Evolutionary conservation across 1,140 invertebrate genomes (phyloP), one percentile per base, ranked within the genome.

Genomic region (Magallana gigas): DNA sequence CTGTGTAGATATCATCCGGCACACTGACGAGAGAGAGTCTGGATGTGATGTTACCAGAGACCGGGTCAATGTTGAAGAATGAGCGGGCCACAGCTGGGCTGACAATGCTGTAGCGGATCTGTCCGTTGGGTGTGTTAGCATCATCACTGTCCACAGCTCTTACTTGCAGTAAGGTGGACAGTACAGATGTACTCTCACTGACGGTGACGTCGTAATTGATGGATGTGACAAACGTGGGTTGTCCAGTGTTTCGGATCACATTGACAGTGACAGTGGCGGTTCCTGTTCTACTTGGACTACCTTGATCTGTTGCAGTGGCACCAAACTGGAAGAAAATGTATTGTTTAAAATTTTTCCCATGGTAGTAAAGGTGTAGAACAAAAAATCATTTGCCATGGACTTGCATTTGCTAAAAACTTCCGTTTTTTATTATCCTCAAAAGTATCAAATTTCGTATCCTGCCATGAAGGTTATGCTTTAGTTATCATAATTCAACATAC

Each of bases 21-120:
- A 86, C 89, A 36, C 83, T 90, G 4, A 85, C 87, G 23, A 91
- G 86, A 12, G 86, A 88, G 56, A 88, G 83, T 6, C 90, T 68
- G 83, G 88, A 71, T 12, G 84, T 87, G 57, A 91, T 88, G 59
- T 62, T 71, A 16, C 91, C 90, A 68, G 48, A 57, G 83, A 84
- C 29, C 12, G 83, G 58, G 9, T 84, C 58, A 29, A 84, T 84
- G 8, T 48, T 57, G 58, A 84, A 84, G 56, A 57, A 60, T 18
- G 83, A 62, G n/a, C 59, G 18, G 16, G 83, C 83, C 11, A 14
- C 14, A 36, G 83, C 58, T 11, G 83, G 83, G 9, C 83, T 36
- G 16, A 60, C 57, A 16, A 84, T 84, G 29, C 83, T 84, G 83
- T 84, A 84, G 14, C 57, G 23, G 57, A 84, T 84, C 83, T 84